Conservation (phyloP, 2,888 invertebrate species). For the Boloria euphrosyne region DNA sequence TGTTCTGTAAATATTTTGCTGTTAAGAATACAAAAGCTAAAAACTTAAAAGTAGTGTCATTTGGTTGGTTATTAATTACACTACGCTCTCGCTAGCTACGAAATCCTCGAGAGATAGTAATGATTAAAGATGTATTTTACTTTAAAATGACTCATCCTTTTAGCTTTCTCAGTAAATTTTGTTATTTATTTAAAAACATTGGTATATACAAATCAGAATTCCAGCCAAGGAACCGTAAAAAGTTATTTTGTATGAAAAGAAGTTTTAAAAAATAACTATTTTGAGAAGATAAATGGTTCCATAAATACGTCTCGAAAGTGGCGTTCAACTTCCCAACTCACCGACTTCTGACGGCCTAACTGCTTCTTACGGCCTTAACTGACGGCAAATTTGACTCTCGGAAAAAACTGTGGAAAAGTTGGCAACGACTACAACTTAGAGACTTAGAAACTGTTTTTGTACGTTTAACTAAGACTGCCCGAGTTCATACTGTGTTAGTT, state of each 20-base stretch:
- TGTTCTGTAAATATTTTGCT: slow-evolving; percentile 17
- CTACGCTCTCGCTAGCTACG: neutral
- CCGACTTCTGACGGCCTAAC: slow-evolving; percentile 31
- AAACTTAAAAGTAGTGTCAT: slow-evolving; percentile 21
- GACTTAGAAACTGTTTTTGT: slow-evolving; percentile 30
- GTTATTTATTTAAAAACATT: neutral
- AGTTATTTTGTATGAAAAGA: neutral
- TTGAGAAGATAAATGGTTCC: slow-evolving; percentile 26
- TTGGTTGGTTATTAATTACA: slow-evolving; percentile 20
- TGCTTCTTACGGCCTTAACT: slow-evolving; percentile 29
- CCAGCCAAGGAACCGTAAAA: neutral
- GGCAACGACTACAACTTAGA: slow-evolving; percentile 27
- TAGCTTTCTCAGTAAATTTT: neutral
- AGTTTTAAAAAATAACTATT: slow-evolving; percentile 19
- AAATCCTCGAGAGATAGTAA: slow-evolving; percentile 1
- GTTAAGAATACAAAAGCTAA: slow-evolving; percentile 16
- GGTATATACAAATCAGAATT: no score
- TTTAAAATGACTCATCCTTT: neutral
- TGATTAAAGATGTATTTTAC: slow-evolving; percentile 2
- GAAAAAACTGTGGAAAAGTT: slow-evolving; percentile 24
- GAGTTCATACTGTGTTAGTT: slow-evolving; percentile 20
- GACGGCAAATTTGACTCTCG: slow-evolving; percentile 28
- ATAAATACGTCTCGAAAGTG: slow-evolving; percentile 27
- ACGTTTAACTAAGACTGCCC: slow-evolving; percentile 22
- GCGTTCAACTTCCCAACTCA: slow-evolving; percentile 22